phyloP scores from a whole-genome alignment of 1,140 invertebrate genomes.

The Drosophila insularis region DNA sequence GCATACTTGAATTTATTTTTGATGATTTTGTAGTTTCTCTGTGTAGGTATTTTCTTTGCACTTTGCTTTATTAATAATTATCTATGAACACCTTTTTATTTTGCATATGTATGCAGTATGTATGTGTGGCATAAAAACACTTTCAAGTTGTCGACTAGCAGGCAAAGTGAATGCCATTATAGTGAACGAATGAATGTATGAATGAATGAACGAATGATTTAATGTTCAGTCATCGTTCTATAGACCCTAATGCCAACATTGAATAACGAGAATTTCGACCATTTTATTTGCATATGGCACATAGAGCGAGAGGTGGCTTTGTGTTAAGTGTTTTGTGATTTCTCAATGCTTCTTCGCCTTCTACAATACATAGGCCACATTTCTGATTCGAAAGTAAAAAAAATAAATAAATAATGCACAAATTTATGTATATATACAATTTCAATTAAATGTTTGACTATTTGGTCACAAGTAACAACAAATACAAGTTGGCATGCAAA shows the following conservation, averaged over 20 bases:
- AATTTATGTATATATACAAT: not conserved
- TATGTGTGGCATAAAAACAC: conserved; percentile 1
- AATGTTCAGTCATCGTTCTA: conserved; percentile 56
- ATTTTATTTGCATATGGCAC: conserved; percentile 42
- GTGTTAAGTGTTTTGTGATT: conserved; percentile 4
- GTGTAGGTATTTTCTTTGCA: conserved; percentile 3
- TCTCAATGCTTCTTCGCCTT: conserved; percentile 3
- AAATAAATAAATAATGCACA: not conserved
- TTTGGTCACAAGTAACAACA: not conserved
- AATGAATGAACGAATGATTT: conserved; percentile 43
- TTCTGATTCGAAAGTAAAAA: not conserved
- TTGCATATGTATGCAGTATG: not conserved
- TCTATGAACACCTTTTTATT: not conserved
- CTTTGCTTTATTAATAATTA: conserved; percentile 44
- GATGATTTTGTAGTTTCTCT: not conserved
- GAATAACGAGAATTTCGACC: conserved; percentile 50
- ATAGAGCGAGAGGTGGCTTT: not conserved
- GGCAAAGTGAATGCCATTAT: conserved; percentile 48
- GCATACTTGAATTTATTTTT: not conserved
- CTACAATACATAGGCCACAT: not conserved
- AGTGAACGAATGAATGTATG: not conserved
- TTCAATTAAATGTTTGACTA: not conserved
- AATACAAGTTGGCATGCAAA: conserved; percentile 13
- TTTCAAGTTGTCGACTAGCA: conserved; percentile 20
- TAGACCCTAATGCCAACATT: conserved; percentile 11